These are phyloP conservation scores for Papio anubis DNA, from an alignment of 2,113 vertebrate species.

Conservation along the genomic window DNA sequence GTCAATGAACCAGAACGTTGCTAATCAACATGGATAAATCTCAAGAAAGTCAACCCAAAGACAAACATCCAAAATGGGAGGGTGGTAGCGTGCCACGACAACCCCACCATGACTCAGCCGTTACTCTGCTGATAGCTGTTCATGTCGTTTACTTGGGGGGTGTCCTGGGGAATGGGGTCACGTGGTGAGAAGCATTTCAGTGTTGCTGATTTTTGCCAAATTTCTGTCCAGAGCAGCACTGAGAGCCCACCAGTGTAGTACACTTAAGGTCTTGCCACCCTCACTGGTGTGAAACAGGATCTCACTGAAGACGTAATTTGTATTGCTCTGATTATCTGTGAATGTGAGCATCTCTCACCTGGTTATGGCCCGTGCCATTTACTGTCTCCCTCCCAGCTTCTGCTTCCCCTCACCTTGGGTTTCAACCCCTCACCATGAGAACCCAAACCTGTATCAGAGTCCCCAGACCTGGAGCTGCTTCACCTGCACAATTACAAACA, in stretches of 20 bases:
- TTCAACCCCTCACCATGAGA: neutral
- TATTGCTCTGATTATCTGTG: no score
- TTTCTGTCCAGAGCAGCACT: neutral
- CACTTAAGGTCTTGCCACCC: no score
- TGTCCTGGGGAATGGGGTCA: neutral
- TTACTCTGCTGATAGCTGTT: fast-evolving
- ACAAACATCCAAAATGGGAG: no score
- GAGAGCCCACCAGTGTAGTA: fast-evolving
- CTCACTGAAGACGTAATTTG: neutral
- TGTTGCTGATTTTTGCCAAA: neutral
- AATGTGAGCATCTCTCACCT: neutral
- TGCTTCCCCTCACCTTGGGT: neutral
- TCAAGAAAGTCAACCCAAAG: neutral
- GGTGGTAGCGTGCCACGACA: fast-evolving
- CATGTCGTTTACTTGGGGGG: neutral
- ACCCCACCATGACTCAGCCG: neutral
- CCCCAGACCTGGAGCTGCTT: neutral
- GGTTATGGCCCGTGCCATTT: fast-evolving
- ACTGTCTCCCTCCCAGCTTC: neutral
- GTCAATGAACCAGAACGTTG: neutral
- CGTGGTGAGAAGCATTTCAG: neutral
- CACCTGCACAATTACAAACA: no score
- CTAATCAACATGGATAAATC: neutral
- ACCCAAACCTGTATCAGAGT: neutral
- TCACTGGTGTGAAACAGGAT: fast-evolving